Evolutionary conservation across 2,888 invertebrate genomes (phyloP), one percentile per base, ranked within the genome.

Genomic region (Tuberolachnus salignus): DNA sequence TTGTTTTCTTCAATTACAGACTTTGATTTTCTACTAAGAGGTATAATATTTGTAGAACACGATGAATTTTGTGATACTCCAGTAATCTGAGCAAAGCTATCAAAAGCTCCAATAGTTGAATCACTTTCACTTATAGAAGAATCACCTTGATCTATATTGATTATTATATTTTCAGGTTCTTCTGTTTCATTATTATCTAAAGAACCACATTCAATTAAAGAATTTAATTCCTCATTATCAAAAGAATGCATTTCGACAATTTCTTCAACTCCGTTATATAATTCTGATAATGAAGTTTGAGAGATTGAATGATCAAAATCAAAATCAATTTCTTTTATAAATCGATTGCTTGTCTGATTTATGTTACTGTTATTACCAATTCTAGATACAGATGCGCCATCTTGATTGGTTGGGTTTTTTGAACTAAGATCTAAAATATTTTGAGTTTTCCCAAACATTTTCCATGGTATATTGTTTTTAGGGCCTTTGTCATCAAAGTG

Each of bases 231-330:
- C 49, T 78, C 78, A 42, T 67, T 67, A 51, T 78, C 78, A 51
- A 78, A 78, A 46, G 75, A 55, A 46, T 75, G 53, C 75, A 75
- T 75, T 49, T 78, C 57, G 21, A 78, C 75, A 67, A 78, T 67
- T 67, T 69, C 78, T 61, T 69, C 78, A 26, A 74, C 74, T 0
- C 69, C 78, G 42, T 78, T 69, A 46, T 78, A 78, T 21, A 78
- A 78, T 44, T 78, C 59, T 59, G 78, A 6, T 51, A 78, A 67
- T 6, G 78, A 69, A 16, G 44, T 59, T 66, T 75, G 66, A 64
- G 75, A 19, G 11, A 66, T 75, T 42, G 78, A 69, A 16, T 66
- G 67, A 59, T 78, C 67, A 34, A 78, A 78, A 59, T 78, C 78
- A 42, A 78, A 67, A 34, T 69, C 69, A 42, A 78, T 49, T 49